phyloP scores from a whole-genome alignment of 2,113 vertebrate species.

The Alexandromys fortis region DNA sequence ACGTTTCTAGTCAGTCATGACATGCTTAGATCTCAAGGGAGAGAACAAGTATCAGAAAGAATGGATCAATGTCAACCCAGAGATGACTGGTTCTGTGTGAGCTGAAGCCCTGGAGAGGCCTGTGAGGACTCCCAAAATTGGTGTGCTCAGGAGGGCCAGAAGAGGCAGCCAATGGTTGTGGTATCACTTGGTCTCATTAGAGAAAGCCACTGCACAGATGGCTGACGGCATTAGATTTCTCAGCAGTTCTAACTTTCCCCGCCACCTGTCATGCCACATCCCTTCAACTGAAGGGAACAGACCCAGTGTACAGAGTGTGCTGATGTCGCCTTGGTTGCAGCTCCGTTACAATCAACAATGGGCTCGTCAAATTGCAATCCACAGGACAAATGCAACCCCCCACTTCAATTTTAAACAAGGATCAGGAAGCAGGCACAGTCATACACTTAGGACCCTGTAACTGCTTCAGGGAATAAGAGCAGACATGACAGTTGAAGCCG shows the following conservation, averaged over 20 bases:
- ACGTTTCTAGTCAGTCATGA: conserved; percentile 38
- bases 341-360: conserved; percentile 60
- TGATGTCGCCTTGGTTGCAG: conserved; percentile 66
- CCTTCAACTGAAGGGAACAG: conserved; percentile 52
- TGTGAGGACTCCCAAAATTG: neutral
- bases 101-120: neutral
- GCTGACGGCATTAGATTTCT: conserved; percentile 69
- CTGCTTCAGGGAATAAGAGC: neutral
- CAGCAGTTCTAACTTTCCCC: conserved; percentile 53
- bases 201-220: conserved; percentile 60
- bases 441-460: neutral
- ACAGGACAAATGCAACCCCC: conserved; percentile 39
- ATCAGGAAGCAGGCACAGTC: conserved; percentile 2
- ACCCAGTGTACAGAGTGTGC: neutral
- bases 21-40: conserved; percentile 25
- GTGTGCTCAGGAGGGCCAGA: neutral
- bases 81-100: conserved; percentile 12
- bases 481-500: conserved; percentile 28
- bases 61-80: neutral
- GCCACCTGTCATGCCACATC: conserved; percentile 77
- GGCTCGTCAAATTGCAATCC: conserved; percentile 17
- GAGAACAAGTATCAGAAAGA: conserved; percentile 57
- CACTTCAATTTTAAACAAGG: conserved; percentile 50
- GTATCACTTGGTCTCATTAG: conserved; percentile 72
- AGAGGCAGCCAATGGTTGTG: conserved; percentile 25